Percentiles rank a stretch among this genome's conserved stretches.
Conservation (phyloP, 2,797 vertebrate genomes). For the Tinamus major region DNA sequence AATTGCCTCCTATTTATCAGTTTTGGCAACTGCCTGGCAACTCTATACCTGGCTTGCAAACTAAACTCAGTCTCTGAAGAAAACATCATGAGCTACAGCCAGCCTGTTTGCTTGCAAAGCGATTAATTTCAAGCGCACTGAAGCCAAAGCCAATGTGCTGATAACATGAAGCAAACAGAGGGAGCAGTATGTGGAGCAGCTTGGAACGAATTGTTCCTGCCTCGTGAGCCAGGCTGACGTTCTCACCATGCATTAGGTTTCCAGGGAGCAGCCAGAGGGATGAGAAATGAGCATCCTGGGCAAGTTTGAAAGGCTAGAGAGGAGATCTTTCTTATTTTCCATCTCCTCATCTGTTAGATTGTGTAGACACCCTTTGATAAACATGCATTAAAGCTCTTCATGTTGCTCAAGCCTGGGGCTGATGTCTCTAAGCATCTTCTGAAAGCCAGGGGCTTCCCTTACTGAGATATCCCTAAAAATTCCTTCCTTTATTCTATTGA, state of each 20-base stretch:
- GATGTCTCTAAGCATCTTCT: background rate
- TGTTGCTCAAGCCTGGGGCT: background rate
- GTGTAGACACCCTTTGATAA: background rate
- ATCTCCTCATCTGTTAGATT: background rate
- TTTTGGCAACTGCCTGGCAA: slow-evolving; percentile 55
- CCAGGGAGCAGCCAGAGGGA: background rate
- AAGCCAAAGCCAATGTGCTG: background rate
- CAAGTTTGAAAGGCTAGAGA: background rate
- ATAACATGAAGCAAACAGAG: background rate
- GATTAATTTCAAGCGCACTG: background rate
- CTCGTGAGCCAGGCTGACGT: background rate
- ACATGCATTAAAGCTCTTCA: background rate
- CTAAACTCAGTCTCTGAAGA: slow-evolving; percentile 28
- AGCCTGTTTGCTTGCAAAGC: background rate
- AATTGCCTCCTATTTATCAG: slow-evolving; percentile 37
- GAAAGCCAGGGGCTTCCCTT: background rate
- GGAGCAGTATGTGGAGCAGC: background rate
- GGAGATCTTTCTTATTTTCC: background rate
- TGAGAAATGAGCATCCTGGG: background rate
- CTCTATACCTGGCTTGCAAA: background rate
- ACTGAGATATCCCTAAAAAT: background rate
- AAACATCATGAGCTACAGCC: background rate
- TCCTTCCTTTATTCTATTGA: slow-evolving; percentile 20
- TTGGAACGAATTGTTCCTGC: background rate
- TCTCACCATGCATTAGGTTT: background rate